These are phyloP conservation scores for Ormia ochracea DNA, from an alignment of 2,888 invertebrate species.

Conservation along the genomic window DNA sequence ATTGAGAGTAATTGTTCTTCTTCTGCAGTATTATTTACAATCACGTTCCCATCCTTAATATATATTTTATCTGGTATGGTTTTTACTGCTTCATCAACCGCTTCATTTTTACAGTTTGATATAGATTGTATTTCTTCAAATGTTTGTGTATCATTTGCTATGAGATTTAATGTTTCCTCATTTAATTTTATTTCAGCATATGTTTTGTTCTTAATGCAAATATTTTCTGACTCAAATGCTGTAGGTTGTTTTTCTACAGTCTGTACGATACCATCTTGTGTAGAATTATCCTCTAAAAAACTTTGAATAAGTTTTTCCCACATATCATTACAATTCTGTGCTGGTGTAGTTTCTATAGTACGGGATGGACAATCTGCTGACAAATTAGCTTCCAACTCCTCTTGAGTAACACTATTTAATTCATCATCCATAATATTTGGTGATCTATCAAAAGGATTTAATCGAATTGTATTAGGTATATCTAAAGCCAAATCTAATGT, in stretches of 20 bases:
- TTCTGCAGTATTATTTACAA: conserved; percentile 5
- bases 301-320: conserved; percentile 57
- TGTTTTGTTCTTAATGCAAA: neutral
- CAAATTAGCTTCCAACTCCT: conserved; percentile 54
- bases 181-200: neutral
- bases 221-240: neutral
- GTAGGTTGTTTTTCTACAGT: neutral
- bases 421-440: conserved; percentile 56
- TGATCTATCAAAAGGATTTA: conserved; percentile 55
- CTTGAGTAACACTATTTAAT: conserved; percentile 57
- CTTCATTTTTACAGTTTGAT: neutral
- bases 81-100: too few species aligned
- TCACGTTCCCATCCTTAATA: neutral
- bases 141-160: neutral
- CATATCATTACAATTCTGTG: conserved; percentile 40
- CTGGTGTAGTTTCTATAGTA: conserved; percentile 1
- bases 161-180: neutral
- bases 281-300: conserved; percentile 54
- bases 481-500: conserved; percentile 47
- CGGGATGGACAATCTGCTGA: conserved; percentile 46
- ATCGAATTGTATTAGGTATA: conserved; percentile 49
- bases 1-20: conserved; percentile 27
- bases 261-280: conserved; percentile 45
- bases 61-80: neutral
- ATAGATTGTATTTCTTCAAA: neutral